Evolutionary conservation across 2,113 vertebrate species (phyloP).

Genomic region (Poeciliopsis retropinna): DNA sequence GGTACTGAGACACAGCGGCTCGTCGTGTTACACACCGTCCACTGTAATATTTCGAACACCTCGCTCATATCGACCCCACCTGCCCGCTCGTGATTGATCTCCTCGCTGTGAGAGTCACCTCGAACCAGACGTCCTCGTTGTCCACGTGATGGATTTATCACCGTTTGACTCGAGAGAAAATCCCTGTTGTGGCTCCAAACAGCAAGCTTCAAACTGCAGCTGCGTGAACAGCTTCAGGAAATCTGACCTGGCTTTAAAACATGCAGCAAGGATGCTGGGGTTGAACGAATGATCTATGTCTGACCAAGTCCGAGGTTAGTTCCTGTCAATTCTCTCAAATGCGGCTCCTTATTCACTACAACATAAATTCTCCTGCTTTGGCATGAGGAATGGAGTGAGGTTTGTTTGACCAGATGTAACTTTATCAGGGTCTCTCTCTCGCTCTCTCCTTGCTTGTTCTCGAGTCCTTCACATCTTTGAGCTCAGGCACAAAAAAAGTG

Average conservation of each 20-base stretch:
- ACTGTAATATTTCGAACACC: slow-evolving; percentile 66
- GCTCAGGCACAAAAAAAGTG: slow-evolving; percentile 68
- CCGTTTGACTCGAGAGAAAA: slow-evolving; percentile 20
- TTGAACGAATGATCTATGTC: slow-evolving; percentile 63
- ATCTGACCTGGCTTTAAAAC: slow-evolving; percentile 54
- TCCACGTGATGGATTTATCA: slow-evolving; percentile 28
- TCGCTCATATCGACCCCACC: slow-evolving; percentile 52
- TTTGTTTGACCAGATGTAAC: slow-evolving; percentile 79
- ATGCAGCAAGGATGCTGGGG: slow-evolving; percentile 30
- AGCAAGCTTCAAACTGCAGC: slow-evolving; percentile 25
- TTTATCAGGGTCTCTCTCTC: slow-evolving; percentile 63
- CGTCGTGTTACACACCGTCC: slow-evolving; percentile 68
- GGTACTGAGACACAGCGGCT: slow-evolving; percentile 61
- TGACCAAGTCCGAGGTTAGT: slow-evolving; percentile 59
- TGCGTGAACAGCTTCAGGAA: slow-evolving; percentile 50
- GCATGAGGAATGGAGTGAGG: slow-evolving; percentile 73
- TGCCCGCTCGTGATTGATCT: slow-evolving; percentile 60
- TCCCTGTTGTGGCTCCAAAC: slow-evolving; percentile 19
- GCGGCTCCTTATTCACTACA: slow-evolving; percentile 59
- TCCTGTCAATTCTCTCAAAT: slow-evolving; percentile 69
- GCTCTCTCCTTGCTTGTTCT: slow-evolving; percentile 53
- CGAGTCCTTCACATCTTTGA: slow-evolving; percentile 66
- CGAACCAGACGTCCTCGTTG: slow-evolving; percentile 5
- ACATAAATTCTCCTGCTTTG: slow-evolving; percentile 65
- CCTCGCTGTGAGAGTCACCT: slow-evolving; percentile 35